These are phyloP conservation scores for Strigamia maritima DNA, from an alignment of 2,888 invertebrate species.

Conservation along the genomic window DNA sequence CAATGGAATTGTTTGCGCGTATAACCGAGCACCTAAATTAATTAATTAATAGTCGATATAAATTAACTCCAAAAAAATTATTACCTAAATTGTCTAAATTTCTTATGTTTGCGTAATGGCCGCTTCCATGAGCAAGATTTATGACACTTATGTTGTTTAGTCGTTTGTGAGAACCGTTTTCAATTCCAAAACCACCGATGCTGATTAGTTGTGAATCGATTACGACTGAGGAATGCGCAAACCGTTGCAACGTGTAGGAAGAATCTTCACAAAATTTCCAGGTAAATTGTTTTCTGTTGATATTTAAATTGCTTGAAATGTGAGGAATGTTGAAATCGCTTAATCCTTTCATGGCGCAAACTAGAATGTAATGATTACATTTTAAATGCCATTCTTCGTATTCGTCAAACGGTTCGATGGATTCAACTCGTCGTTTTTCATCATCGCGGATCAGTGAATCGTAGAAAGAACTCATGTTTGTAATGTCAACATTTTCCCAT, in stretches of 20 bases:
- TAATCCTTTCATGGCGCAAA: conserved; percentile 47
- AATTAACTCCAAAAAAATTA: not conserved
- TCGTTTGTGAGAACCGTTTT: conserved; percentile 5
- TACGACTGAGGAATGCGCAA: not conserved
- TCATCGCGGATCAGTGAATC: not conserved
- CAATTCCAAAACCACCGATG: not conserved
- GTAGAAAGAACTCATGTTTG: conserved; percentile 50
- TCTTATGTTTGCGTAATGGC: not conserved
- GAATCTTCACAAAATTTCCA: not conserved
- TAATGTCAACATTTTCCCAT: conserved; percentile 48
- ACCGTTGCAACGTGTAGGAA: not conserved
- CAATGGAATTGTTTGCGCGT: conserved; percentile 43
- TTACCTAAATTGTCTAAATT: not conserved
- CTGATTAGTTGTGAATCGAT: not conserved
- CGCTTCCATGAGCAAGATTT: not conserved
- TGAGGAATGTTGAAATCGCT: not conserved
- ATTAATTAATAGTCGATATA: not conserved
- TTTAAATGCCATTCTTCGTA: conserved; percentile 57
- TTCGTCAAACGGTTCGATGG: conserved; percentile 56
- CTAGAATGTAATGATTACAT: conserved; percentile 55
- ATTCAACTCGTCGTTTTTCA: not conserved
- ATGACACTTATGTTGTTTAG: not conserved
- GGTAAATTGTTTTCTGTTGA: conserved; percentile 37
- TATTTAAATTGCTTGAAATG: conserved; percentile 37
- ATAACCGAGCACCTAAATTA: conserved; percentile 43